Evolutionary conservation across 2,113 vertebrate species (phyloP).

Genomic region (Pedetes capensis): DNA sequence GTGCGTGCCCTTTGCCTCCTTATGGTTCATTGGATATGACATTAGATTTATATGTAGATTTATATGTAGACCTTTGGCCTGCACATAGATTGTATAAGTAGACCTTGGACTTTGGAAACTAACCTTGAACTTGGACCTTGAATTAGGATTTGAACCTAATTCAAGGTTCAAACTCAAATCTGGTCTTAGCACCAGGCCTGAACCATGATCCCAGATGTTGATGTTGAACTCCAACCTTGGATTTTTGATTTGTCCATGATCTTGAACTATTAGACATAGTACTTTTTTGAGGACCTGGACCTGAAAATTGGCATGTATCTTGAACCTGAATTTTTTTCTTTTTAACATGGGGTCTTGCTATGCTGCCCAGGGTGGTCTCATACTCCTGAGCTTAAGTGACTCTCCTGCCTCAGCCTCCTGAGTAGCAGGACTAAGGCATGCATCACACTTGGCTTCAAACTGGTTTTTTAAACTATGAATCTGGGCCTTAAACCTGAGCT

Average conservation of each 20-base stretch:
- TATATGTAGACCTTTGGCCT: not conserved
- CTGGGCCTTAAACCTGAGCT: not conserved
- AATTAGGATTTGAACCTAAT: not conserved
- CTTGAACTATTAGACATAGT: not conserved
- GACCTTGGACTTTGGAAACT: not conserved
- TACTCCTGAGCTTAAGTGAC: too few species aligned
- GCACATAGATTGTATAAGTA: not conserved
- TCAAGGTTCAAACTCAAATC: not conserved
- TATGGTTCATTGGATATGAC: not conserved
- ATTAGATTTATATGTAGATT: not conserved
- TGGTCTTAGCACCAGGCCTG: not conserved
- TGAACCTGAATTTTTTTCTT: not conserved
- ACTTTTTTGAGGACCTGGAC: not conserved
- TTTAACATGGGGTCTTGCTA: too few species aligned
- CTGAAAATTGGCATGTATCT: not conserved
- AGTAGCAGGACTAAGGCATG: too few species aligned
- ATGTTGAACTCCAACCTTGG: not conserved
- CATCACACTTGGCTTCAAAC: too few species aligned
- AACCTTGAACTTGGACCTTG: not conserved
- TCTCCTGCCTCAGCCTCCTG: too few species aligned
- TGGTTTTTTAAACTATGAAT: not conserved
- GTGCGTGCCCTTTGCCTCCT: not conserved
- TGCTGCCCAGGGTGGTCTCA: too few species aligned
- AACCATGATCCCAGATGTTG: not conserved
- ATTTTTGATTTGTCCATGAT: not conserved